Percentiles rank a stretch among this genome's conserved stretches.
Evolutionary conservation across 2,888 invertebrate genomes (phyloP).

Genomic region (Polietes domitor): DNA sequence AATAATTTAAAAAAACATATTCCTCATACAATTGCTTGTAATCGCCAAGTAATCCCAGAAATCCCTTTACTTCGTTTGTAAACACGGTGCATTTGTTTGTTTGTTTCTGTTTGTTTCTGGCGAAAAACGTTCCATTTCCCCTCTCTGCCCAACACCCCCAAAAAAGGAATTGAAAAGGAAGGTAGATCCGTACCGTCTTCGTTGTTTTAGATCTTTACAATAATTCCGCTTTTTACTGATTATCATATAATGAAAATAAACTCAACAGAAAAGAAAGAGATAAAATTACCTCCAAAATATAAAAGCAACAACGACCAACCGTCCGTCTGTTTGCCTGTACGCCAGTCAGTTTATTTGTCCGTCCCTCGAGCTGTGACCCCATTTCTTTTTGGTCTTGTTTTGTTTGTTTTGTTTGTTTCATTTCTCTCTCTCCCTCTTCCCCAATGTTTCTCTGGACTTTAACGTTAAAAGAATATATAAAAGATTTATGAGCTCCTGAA

Average conservation of each 20-base stretch:
- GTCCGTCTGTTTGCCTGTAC: slow-evolving; percentile 55
- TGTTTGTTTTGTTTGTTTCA: background rate
- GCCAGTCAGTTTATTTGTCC: slow-evolving; percentile 10
- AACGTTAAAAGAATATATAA: slow-evolving; percentile 25
- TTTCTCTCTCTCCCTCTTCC: background rate
- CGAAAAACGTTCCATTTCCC: too few relatives aligned
- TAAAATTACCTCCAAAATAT: slow-evolving; percentile 33
- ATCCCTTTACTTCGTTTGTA: too few relatives aligned
- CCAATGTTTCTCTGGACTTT: background rate
- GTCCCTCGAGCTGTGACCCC: slow-evolving; percentile 55
- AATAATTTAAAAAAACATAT: too few relatives aligned
- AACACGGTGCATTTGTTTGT: too few relatives aligned
- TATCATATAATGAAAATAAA: slow-evolving; percentile 50
- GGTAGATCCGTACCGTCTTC: background rate
- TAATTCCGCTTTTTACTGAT: slow-evolving; percentile 57
- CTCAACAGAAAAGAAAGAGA: slow-evolving; percentile 34
- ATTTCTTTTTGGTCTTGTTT: slow-evolving; percentile 49
- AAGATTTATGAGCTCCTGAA: slow-evolving; percentile 64
- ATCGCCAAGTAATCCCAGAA: too few relatives aligned
- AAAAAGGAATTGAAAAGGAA: background rate
- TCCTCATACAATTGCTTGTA: too few relatives aligned
- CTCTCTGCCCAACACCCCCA: background rate
- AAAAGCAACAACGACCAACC: background rate
- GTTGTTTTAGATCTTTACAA: slow-evolving; percentile 57
- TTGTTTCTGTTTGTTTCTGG: background rate